phyloP scores from a whole-genome alignment of 2,113 vertebrate genomes.

The Phrynocephalus versicolor region DNA sequence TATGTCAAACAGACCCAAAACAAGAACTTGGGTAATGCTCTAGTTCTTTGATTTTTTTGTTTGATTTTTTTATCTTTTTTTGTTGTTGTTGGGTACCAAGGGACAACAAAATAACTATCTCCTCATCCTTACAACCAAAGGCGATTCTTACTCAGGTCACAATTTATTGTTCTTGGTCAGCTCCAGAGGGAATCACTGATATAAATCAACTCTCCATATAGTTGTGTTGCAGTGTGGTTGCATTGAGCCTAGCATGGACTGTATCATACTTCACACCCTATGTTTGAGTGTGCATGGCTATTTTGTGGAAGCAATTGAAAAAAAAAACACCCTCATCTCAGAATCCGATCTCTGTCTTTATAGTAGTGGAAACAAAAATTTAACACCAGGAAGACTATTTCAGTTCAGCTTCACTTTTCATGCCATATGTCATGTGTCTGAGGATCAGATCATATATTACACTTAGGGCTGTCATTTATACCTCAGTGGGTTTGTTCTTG shows the following conservation, averaged over 20 bases:
- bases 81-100: no score
- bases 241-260: no score
- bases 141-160: no score
- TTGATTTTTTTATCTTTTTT: neutral
- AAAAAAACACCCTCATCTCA: no score
- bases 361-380: neutral
- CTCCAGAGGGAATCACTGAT: no score
- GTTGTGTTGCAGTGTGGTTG: neutral
- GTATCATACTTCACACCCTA: no score
- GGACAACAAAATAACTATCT: neutral
- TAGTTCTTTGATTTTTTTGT: neutral
- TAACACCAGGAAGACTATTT: neutral
- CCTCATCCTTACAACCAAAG: neutral
- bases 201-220: neutral
- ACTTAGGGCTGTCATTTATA: constrained; percentile 46
- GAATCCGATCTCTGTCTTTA: neutral
- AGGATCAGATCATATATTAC: constrained; percentile 30
- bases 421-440: constrained; percentile 37
- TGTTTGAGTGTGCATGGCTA: no score
- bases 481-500: constrained; percentile 27
- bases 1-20: neutral
- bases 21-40: neutral
- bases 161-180: neutral
- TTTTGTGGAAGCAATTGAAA: no score
- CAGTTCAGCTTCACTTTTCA: constrained; percentile 10